Conservation (phyloP, 2,113 vertebrate species). For the Epinephelus cyanopodus region DNA sequence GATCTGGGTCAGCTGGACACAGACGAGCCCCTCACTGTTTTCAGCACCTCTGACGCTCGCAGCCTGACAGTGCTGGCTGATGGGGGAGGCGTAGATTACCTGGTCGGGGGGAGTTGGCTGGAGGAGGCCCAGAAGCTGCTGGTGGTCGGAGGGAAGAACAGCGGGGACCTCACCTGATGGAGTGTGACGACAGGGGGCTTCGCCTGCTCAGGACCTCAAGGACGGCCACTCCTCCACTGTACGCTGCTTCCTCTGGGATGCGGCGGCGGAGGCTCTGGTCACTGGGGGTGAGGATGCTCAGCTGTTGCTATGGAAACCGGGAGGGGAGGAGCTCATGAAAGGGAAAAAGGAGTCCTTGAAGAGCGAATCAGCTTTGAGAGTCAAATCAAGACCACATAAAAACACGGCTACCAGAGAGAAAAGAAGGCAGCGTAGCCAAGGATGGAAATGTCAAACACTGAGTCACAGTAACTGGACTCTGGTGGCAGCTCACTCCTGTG, state of each 20-base stretch:
- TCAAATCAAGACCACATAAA: conserved; percentile 88
- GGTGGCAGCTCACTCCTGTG: not conserved
- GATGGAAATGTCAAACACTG: not conserved
- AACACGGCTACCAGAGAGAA: conserved; percentile 75
- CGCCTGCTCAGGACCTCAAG: conserved; percentile 81
- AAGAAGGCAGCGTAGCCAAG: conserved; percentile 50
- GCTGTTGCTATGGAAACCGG: conserved; percentile 92
- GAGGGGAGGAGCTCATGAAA: conserved; percentile 79
- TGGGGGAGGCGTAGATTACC: conserved; percentile 84
- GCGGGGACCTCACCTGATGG: conserved; percentile 88
- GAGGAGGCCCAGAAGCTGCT: conserved; percentile 85
- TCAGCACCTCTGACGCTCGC: conserved; percentile 86
- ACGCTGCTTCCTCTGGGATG: conserved; percentile 91
- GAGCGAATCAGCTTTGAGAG: conserved; percentile 86
- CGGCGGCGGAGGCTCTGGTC: conserved; percentile 82
- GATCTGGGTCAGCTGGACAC: conserved; percentile 89
- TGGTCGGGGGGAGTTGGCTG: conserved; percentile 91
- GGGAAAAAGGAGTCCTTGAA: conserved; percentile 86
- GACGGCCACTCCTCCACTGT: conserved; percentile 88
- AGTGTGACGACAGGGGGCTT: conserved; percentile 81
- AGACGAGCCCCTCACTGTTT: conserved; percentile 86
- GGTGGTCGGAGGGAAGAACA: conserved; percentile 87
- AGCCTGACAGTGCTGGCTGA: conserved; percentile 47
- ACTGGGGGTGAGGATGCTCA: conserved; percentile 95
- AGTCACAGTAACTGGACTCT: not conserved